These are phyloP conservation scores for Dipus sagitta DNA, from an alignment of 2,797 vertebrate genomes.

Conservation along the genomic window DNA sequence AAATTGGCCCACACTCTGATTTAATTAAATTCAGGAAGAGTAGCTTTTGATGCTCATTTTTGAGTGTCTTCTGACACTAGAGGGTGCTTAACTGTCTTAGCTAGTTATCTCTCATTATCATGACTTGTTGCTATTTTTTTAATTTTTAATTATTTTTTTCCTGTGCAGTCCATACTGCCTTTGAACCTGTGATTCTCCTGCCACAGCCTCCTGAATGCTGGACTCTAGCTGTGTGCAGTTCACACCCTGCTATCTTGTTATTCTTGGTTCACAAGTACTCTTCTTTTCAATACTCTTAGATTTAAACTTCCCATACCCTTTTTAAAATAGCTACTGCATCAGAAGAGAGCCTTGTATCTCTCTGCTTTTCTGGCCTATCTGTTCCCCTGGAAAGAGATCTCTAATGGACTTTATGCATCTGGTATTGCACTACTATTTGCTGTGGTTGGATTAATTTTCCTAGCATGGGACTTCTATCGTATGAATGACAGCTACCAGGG, in stretches of 20 bases:
- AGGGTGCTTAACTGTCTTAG: no score
- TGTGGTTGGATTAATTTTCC: not conserved
- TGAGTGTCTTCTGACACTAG: no score
- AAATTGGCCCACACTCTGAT: no score
- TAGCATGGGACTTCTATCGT: not conserved
- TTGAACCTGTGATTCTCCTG: not conserved
- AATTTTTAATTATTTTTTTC: no score
- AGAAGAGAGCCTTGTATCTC: not conserved
- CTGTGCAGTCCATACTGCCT: not conserved
- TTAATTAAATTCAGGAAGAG: no score
- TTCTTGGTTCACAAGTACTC: not conserved
- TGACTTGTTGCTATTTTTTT: no score
- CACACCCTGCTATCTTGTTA: not conserved
- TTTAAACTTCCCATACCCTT: not conserved
- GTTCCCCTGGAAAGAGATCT: not conserved
- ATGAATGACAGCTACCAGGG: not conserved
- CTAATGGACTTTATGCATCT: not conserved
- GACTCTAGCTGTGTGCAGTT: not conserved
- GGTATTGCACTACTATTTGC: not conserved
- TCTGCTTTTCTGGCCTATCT: not conserved
- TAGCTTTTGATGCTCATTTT: no score
- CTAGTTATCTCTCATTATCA: no score
- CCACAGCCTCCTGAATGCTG: not conserved
- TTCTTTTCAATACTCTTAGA: not conserved
- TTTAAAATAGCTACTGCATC: not conserved